Evolutionary conservation across 2,113 vertebrate species (phyloP).

Genomic region (Nycticorax nycticorax): DNA sequence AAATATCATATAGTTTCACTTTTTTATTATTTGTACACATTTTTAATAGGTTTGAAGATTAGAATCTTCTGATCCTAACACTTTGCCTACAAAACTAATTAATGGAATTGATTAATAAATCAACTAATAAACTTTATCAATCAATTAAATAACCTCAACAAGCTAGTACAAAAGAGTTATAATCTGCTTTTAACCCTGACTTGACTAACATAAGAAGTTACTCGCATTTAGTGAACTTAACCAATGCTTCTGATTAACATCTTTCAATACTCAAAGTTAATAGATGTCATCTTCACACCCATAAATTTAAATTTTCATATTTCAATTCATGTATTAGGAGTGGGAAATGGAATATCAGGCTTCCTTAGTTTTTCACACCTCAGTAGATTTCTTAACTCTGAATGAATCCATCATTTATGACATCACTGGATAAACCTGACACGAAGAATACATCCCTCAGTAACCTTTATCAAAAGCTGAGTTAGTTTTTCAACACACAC

Average conservation of each 20-base stretch:
- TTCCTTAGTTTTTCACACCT: not conserved
- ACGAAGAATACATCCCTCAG: not conserved
- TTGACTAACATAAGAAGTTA: not conserved
- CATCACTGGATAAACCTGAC: not conserved
- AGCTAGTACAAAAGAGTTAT: not conserved
- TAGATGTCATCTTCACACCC: not conserved
- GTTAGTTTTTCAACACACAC: not conserved
- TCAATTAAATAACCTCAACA: not conserved
- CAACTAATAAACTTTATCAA: not conserved
- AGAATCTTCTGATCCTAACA: not conserved
- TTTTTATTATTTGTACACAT: not conserved
- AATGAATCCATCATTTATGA: not conserved
- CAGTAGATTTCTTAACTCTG: not conserved
- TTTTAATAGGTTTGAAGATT: not conserved
- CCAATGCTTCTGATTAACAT: not conserved
- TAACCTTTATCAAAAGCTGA: not conserved
- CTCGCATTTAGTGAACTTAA: not conserved
- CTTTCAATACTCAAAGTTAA: not conserved
- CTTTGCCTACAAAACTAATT: not conserved
- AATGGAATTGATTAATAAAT: not conserved
- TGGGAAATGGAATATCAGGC: not conserved
- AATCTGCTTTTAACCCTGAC: not conserved
- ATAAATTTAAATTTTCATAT: not conserved
- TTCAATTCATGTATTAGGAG: not conserved
- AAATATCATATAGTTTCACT: not conserved